Evolutionary conservation across 2,113 vertebrate genomes (phyloP).

Genomic region (Grammatotria lemairii): DNA sequence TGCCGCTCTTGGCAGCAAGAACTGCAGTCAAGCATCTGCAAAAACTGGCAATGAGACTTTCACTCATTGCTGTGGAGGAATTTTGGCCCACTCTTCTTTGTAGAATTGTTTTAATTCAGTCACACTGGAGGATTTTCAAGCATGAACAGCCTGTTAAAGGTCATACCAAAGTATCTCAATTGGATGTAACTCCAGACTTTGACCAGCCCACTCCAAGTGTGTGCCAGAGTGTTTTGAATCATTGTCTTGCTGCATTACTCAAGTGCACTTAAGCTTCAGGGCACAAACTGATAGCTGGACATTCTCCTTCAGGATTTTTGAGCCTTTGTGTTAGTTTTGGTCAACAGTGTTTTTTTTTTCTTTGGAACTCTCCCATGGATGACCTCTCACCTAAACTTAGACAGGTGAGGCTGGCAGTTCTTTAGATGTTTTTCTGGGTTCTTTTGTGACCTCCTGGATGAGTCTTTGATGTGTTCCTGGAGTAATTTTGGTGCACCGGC

Average conservation of each 20-base stretch:
- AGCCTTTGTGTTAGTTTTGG: background rate
- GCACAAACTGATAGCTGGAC: background rate
- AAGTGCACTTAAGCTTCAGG: background rate
- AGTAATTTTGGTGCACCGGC: background rate
- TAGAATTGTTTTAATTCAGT: background rate
- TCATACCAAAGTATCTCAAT: background rate
- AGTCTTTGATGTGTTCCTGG: background rate
- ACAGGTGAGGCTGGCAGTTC: background rate
- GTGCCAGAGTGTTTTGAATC: background rate
- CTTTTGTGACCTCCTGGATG: background rate
- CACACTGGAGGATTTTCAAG: background rate
- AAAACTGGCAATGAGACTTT: background rate
- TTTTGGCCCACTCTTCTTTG: background rate
- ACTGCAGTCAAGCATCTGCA: background rate
- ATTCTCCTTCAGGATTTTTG: background rate
- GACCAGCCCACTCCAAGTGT: background rate
- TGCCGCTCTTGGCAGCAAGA: accelerated
- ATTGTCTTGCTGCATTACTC: background rate
- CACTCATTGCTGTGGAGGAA: background rate
- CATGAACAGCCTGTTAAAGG: background rate
- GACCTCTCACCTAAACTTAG: background rate
- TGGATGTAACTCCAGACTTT: background rate
- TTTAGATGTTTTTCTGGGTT: background rate
- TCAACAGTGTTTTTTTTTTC: accelerated
- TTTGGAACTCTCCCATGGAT: background rate